Conservation (phyloP, 2,888 invertebrate genomes). For the Smittia aterrima region DNA sequence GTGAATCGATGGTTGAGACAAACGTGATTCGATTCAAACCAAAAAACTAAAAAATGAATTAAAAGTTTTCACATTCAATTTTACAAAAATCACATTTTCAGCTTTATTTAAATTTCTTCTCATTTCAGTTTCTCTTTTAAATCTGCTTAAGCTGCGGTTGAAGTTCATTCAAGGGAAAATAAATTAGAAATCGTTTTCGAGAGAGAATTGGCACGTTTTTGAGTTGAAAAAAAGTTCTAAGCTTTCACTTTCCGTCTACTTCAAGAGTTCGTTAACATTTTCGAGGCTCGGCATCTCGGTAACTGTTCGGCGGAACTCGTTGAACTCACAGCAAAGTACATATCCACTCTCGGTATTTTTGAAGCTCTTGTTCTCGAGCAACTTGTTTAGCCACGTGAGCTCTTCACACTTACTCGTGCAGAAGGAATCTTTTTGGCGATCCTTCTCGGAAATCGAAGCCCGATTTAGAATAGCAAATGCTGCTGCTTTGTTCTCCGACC, state of each 20-base stretch:
- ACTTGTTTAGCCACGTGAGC: constrained; percentile 45
- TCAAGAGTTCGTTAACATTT: constrained; percentile 32
- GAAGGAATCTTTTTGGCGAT: constrained; percentile 43
- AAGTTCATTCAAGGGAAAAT: background rate
- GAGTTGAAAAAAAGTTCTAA: too few species aligned
- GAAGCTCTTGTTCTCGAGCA: constrained; percentile 29
- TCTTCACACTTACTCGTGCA: constrained; percentile 46
- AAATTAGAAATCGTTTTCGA: background rate
- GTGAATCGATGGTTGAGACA: too few species aligned
- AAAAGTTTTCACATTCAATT: background rate
- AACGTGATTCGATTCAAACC: background rate
- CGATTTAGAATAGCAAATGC: constrained; percentile 47
- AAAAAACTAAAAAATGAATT: background rate
- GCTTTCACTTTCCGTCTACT: background rate
- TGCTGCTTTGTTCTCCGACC: constrained; percentile 44
- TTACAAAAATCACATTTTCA: constrained; percentile 41
- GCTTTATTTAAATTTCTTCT: constrained; percentile 31
- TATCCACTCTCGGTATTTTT: constrained; percentile 35
- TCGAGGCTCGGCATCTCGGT: constrained; percentile 38
- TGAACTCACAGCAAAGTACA: constrained; percentile 40
- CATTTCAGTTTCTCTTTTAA: background rate
- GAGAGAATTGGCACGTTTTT: background rate
- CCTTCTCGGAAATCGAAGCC: constrained; percentile 43
- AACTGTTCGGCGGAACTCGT: constrained; percentile 37
- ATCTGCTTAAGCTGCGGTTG: background rate